phyloP scores from a whole-genome alignment of 2,888 invertebrate species.

The Orchesellides sinensis region DNA sequence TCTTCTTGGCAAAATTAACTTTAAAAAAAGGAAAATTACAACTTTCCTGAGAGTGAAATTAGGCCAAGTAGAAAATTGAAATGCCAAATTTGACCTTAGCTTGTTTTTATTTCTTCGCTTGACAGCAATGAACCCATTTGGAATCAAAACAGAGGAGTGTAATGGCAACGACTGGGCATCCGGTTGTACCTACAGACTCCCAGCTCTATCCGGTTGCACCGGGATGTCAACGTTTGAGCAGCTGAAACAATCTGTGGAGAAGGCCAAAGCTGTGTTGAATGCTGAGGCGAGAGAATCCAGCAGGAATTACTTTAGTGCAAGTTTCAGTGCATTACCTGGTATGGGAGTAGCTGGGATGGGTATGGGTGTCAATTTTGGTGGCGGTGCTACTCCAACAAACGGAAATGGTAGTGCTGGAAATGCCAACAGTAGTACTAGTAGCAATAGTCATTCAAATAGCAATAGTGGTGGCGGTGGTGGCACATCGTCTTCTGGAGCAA shows the following conservation, averaged over 20 bases:
- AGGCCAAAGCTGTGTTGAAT: slow-evolving; percentile 88
- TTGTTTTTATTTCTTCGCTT: background rate
- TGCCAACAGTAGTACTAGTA: slow-evolving; percentile 42
- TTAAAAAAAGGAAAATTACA: background rate
- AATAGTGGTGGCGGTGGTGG: slow-evolving; percentile 36
- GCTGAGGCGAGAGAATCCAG: slow-evolving; percentile 70
- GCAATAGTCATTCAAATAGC: slow-evolving; percentile 34
- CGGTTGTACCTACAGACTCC: slow-evolving; percentile 83
- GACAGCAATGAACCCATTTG: slow-evolving; percentile 73
- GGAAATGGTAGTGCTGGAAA: slow-evolving; percentile 18
- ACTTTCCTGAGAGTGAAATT: background rate
- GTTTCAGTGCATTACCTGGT: slow-evolving; percentile 68
- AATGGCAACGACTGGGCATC: slow-evolving; percentile 76
- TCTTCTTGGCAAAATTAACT: background rate
- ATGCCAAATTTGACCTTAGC: background rate
- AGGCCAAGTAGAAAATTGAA: background rate
- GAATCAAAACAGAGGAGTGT: slow-evolving; percentile 74
- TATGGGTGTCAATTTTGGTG: slow-evolving; percentile 72
- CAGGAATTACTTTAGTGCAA: slow-evolving; percentile 73
- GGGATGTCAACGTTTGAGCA: slow-evolving; percentile 89
- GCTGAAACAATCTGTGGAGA: slow-evolving; percentile 92
- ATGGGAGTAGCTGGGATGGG: slow-evolving; percentile 69
- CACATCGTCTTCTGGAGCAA: slow-evolving; percentile 19
- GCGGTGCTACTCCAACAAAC: slow-evolving; percentile 54
- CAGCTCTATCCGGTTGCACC: slow-evolving; percentile 78